Evolutionary conservation across 2,797 vertebrate genomes (phyloP), one percentile per base, ranked within the genome.

Genomic region (Phaenicophaeus curvirostris): DNA sequence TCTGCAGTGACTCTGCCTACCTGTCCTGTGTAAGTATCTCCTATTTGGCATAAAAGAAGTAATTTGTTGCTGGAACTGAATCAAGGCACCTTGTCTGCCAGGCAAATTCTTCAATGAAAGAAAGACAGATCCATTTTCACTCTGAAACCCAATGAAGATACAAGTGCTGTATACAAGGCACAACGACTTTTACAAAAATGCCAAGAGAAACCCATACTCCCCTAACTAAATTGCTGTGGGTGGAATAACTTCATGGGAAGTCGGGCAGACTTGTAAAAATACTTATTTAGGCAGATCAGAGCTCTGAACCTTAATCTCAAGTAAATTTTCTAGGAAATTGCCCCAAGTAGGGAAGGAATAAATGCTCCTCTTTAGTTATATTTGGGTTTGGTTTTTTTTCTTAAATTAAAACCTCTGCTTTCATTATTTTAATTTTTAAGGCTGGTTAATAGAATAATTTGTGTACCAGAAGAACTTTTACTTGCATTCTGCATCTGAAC

Each of bases 51-150:
- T 68, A 68, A 90, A 76, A 35, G 28, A 80, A 67, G 66, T 68
- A 91, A 93, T 88, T 84, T 85, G 24, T 20, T 68, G 27, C 74
- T 83, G 44, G 30, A 93, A 90, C n/a, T 75, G 46, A 92, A 89
- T 87, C 54, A 93, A 15, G 25, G 15, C 14, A 37, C 73, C 39
- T 90, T 90, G 39, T 84, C 62, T 89, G 67, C 25, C 59, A 75
- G 51, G 46, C 10, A 88, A 63, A 93, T 69, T 75, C 21, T 75
- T 84, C 66, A 86, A 81, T 89, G 83, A 94, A 75, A 68, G 55
- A 42, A 68, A n/a, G n/a, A n/a, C n/a, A n/a, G n/a, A 54, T 18
- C 51, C 3, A 0, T 78, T 84, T 84, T 62, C 46, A 62, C 88
- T 81, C 51, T 1, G 2, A 90, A 19, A 78, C 25, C 24, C 35